These are phyloP conservation scores for Rhinopomastus cyanomelas DNA, from an alignment of 2,113 vertebrate species.

Conservation along the genomic window DNA sequence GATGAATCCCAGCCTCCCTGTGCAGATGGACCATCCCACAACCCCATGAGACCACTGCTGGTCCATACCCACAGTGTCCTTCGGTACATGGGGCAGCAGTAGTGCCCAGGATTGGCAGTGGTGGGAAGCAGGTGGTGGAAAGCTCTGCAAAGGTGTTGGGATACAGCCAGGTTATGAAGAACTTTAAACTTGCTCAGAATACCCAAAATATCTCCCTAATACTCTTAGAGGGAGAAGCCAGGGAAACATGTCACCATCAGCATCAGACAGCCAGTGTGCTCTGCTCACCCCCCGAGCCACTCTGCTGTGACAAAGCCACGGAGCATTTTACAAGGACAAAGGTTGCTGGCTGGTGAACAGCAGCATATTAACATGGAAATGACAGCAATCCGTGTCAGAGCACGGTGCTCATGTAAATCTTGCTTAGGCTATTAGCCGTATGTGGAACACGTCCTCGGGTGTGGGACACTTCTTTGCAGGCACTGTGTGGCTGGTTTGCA, in stretches of 20 bases:
- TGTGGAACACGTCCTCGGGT: neutral
- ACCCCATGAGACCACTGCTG: accelerated
- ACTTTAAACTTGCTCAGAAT: neutral
- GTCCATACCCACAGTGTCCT: neutral
- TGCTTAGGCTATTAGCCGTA: neutral
- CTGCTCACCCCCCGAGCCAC: neutral
- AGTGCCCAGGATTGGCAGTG: neutral
- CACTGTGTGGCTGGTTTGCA: neutral
- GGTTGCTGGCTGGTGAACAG: conserved; percentile 24
- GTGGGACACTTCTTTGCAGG: neutral
- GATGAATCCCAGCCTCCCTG: neutral
- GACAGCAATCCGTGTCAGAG: conserved; percentile 11
- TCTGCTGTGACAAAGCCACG: conserved; percentile 16
- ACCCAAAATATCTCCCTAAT: neutral
- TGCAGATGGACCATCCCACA: neutral
- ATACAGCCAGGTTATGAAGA: accelerated
- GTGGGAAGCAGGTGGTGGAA: neutral
- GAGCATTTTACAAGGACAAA: conserved; percentile 17
- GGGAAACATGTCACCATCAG: neutral
- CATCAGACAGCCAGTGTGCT: neutral
- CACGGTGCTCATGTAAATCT: neutral
- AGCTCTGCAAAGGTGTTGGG: neutral
- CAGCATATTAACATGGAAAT: neutral
- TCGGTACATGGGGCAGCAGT: neutral
- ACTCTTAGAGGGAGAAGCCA: neutral